Percentiles rank a stretch among this genome's conserved stretches.
phyloP scores from a whole-genome alignment of 2,797 vertebrate genomes.

The Apogon talboti region DNA sequence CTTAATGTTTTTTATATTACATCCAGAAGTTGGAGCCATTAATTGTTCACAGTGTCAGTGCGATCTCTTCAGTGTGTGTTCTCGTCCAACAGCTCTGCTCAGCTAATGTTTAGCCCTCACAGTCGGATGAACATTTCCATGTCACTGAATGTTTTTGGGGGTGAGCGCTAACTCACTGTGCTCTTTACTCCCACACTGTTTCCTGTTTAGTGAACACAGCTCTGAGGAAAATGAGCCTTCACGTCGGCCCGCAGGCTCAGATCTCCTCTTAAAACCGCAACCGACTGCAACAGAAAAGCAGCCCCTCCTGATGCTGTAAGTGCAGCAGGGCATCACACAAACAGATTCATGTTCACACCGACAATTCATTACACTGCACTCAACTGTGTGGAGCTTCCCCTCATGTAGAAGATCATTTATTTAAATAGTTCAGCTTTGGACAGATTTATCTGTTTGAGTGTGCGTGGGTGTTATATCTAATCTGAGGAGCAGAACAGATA shows the following conservation, averaged over 20 bases:
- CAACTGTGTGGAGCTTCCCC: conserved; percentile 13
- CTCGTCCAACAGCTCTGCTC: conserved; percentile 38
- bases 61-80: conserved; percentile 18
- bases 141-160: conserved; percentile 41
- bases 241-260: conserved; percentile 28
- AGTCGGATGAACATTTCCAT: conserved; percentile 54
- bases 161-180: conserved; percentile 7
- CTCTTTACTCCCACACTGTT: conserved; percentile 54
- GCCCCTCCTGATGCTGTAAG: conserved; percentile 30
- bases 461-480: conserved; percentile 31
- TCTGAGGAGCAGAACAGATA: conserved; percentile 11
- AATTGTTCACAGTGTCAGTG: conserved; percentile 18
- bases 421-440: conserved; percentile 31
- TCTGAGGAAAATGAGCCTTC: conserved; percentile 34
- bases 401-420: conserved; percentile 35
- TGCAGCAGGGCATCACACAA: conserved; percentile 36
- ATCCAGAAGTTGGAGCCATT: conserved; percentile 14
- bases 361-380: conserved; percentile 54
- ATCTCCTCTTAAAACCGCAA: conserved; percentile 23
- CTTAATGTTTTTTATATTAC: not conserved
- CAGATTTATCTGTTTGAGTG: conserved; percentile 21
- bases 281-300: conserved; percentile 24
- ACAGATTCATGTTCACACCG: conserved; percentile 23
- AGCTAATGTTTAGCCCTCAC: conserved; percentile 45
- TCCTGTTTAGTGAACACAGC: conserved; percentile 62